phyloP scores from a whole-genome alignment of 1,140 invertebrate genomes.

The Cyclina sinensis region DNA sequence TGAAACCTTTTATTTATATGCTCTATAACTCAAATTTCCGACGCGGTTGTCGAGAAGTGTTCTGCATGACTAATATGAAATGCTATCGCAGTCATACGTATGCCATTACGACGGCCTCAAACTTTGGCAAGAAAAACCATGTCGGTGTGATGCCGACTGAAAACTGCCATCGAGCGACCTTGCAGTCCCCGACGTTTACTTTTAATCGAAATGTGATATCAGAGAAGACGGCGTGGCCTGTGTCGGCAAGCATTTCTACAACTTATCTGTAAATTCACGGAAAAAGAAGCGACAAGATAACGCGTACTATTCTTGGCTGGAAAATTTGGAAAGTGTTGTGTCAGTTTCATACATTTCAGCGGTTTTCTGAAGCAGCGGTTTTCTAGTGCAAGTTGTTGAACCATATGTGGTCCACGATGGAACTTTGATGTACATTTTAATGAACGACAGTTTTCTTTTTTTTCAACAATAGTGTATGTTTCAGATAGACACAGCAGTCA shows the following conservation, averaged over 20 bases:
- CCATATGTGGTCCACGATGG: no score
- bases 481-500: no score
- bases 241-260: conserved; percentile 41
- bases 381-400: no score
- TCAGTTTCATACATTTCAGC: no score
- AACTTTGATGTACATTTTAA: no score
- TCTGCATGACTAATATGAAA: conserved; percentile 82
- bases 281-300: no score
- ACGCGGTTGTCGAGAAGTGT: conserved; percentile 80
- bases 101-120: conserved; percentile 79
- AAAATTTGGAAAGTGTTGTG: no score
- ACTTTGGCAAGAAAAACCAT: conserved; percentile 80
- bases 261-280: conserved; percentile 55
- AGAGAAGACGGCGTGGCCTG: conserved; percentile 74
- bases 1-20: conserved; percentile 80
- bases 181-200: conserved; percentile 31
- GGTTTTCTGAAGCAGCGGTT: no score
- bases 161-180: neutral
- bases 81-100: conserved; percentile 82
- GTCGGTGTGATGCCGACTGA: conserved; percentile 73
- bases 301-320: no score
- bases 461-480: no score
- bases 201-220: conserved; percentile 71
- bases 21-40: conserved; percentile 82
- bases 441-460: no score